Evolutionary conservation across 2,113 vertebrate species (phyloP), one percentile per base, ranked within the genome.

Genomic region (Cyanoderma ruficeps): DNA sequence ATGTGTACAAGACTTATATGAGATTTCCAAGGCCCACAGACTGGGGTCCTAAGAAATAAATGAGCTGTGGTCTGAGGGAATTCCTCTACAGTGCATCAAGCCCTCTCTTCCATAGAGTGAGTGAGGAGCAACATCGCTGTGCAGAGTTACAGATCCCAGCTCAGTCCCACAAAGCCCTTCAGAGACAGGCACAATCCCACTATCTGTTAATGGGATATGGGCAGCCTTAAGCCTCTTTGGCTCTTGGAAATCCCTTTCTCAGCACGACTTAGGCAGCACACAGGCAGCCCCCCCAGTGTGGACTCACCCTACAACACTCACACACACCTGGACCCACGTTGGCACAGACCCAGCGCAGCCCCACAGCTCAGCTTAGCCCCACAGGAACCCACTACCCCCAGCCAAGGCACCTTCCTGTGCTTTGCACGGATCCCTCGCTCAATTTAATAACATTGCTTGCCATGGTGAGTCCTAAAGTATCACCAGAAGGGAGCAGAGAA

Each of bases 141-240:
- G 60, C 76, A 64, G 61, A 42, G 56, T 56, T 89, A 64, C 0
- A 0, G 56, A 75, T 91, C 81, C 13, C 13, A 21, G 33, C 68
- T 91, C 67, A 65, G 68, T 33, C 55, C 74, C 2, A 5, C 55
- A 60, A 90, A 95, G 85, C 79, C 76, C 61, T 74, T 78, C 60
- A 49, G 56, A 1, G 59, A 69, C 24, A 59, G n/a, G n/a, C 61
- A 83, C 87, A 88, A 77, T 90, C 83, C 92, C 14, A 6, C 92
- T 86, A 12, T 72, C 95, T 74, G 59, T 72, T 92, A 94, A 95
- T 87, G 92, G 90, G 90, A 97, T 95, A 78, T 60, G 79, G 74
- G 42, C 52, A 0, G 27, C 52, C 57, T 70, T 93, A 94, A 96
- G 83, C 85, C 82, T 95, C 94, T 93, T 92, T 88, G 60, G 56